Evolutionary conservation across 1,140 invertebrate species (phyloP).

Genomic region (Microplitis demolitor): DNA sequence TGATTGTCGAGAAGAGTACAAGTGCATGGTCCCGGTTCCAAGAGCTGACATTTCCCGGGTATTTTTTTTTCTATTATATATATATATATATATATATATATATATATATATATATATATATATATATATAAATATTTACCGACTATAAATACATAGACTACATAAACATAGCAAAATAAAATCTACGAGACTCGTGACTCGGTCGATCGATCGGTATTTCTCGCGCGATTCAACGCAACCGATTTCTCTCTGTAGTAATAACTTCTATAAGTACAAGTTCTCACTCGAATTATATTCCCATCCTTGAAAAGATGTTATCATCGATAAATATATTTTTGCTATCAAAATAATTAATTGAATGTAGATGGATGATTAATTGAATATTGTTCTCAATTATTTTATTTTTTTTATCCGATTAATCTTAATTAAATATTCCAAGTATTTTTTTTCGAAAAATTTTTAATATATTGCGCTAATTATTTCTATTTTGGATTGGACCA

Average conservation of each 20-base stretch:
- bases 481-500: neutral
- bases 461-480: neutral
- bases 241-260: neutral
- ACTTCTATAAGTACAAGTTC: neutral
- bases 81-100: too few relatives aligned
- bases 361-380: too few relatives aligned
- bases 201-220: neutral
- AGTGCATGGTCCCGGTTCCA: constrained; percentile 24
- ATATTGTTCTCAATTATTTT: too few relatives aligned
- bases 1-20: constrained; percentile 18
- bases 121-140: too few relatives aligned
- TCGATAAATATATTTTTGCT: neutral
- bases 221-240: neutral
- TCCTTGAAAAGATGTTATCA: neutral
- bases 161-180: neutral
- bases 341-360: neutral
- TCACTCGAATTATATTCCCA: neutral
- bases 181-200: constrained; percentile 1
- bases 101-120: neutral
- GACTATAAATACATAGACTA: too few relatives aligned
- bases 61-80: neutral
- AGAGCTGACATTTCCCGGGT: neutral
- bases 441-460: neutral
- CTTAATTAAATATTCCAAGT: too few relatives aligned
- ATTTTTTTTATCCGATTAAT: too few relatives aligned